Evolutionary conservation across 2,888 invertebrate genomes (phyloP).

Genomic region (Atrina japonica): DNA sequence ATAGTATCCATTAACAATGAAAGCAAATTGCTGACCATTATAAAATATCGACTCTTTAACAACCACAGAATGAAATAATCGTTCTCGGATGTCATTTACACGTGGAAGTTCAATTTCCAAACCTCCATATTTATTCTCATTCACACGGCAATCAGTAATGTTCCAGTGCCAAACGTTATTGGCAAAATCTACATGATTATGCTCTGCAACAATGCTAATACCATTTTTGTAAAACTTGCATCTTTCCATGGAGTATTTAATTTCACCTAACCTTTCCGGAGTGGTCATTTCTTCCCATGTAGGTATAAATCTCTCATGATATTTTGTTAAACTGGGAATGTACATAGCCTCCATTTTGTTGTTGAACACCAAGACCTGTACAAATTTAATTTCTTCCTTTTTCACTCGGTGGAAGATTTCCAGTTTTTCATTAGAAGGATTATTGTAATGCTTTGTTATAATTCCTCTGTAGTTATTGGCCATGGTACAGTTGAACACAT

Average conservation of each 20-base stretch:
- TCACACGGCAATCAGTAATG: slow-evolving; percentile 91
- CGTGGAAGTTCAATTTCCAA: slow-evolving; percentile 94
- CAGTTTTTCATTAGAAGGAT: slow-evolving; percentile 77
- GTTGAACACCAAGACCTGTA: slow-evolving; percentile 61
- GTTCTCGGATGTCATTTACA: slow-evolving; percentile 82
- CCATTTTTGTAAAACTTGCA: slow-evolving; percentile 93
- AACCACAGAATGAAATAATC: slow-evolving; percentile 88
- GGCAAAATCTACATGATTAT: slow-evolving; percentile 94
- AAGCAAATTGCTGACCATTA: slow-evolving; percentile 91
- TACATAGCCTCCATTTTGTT: slow-evolving; percentile 76
- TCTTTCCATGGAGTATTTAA: slow-evolving; percentile 89
- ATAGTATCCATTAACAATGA: slow-evolving; percentile 95
- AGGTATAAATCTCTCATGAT: slow-evolving; percentile 78
- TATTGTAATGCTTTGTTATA: slow-evolving; percentile 79
- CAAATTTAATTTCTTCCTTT: slow-evolving; percentile 71
- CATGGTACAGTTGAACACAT: slow-evolving; percentile 67
- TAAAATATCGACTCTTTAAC: slow-evolving; percentile 93
- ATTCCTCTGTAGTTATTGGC: slow-evolving; percentile 73
- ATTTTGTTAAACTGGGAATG: slow-evolving; percentile 79
- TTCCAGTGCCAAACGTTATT: slow-evolving; percentile 98
- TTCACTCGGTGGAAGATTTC: slow-evolving; percentile 77
- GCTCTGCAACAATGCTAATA: slow-evolving; percentile 90
- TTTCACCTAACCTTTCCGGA: slow-evolving; percentile 88
- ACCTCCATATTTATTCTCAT: slow-evolving; percentile 92
- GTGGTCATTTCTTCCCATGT: slow-evolving; percentile 81